A percentile compares a stretch with the other conserved stretches of the same genome.
Evolutionary conservation across 1,140 invertebrate genomes (phyloP).

Genomic region (Arion vulgaris): DNA sequence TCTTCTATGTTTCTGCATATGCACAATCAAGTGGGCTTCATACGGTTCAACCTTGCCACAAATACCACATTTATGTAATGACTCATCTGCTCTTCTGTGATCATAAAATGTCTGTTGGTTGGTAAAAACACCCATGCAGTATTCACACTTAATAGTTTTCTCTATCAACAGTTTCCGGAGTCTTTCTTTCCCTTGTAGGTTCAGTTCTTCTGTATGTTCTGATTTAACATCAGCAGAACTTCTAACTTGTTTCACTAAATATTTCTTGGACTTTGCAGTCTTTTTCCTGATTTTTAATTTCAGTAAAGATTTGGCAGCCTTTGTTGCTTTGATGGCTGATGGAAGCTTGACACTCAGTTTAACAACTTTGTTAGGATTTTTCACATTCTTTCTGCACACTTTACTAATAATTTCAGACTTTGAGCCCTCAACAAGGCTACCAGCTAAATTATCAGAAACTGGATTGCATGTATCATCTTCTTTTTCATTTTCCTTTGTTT

Average conservation of each 20-base stretch:
- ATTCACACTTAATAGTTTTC: constrained; percentile 22
- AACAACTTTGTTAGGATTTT: background rate
- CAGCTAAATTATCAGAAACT: background rate
- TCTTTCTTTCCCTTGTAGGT: background rate
- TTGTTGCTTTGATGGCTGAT: background rate
- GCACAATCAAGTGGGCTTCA: constrained; percentile 33
- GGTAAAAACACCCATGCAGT: constrained; percentile 6
- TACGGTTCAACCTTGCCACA: constrained; percentile 35
- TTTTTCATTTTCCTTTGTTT: background rate
- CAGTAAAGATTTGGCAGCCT: background rate
- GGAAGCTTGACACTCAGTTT: background rate
- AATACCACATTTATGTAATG: constrained; percentile 6
- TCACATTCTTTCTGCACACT: background rate
- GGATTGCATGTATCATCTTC: background rate
- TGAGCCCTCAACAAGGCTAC: background rate
- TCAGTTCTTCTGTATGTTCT: background rate
- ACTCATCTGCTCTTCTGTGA: constrained; percentile 25
- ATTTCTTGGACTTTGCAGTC: background rate
- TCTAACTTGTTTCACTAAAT: background rate
- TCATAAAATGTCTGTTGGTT: constrained; percentile 23
- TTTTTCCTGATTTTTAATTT: background rate
- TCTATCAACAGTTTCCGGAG: background rate
- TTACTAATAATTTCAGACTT: background rate
- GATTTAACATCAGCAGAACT: background rate
- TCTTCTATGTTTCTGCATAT: constrained; percentile 30